Conservation (phyloP, 2,113 vertebrate genomes). For the Athene cunicularia region DNA sequence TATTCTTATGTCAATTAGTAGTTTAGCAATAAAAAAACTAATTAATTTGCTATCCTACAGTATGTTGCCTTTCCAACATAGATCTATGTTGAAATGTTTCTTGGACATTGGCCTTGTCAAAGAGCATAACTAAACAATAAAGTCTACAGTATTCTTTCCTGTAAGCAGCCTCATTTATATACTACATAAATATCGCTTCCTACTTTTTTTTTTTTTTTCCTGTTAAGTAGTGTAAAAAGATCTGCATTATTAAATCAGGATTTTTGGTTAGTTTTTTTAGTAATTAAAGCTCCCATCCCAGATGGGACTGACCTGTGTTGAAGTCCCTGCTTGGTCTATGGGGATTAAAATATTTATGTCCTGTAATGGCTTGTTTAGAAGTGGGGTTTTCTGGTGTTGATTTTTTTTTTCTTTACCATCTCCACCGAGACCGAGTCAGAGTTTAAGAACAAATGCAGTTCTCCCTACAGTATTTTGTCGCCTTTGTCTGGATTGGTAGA, state of each 20-base stretch:
- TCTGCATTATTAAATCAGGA: background rate
- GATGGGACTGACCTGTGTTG: background rate
- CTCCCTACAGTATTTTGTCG: background rate
- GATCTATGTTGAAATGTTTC: background rate
- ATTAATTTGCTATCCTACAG: background rate
- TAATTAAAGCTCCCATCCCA: background rate
- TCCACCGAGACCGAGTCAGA: background rate
- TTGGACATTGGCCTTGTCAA: background rate
- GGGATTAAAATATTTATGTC: background rate
- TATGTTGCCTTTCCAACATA: background rate
- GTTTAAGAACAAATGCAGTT: background rate
- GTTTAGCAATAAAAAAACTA: background rate
- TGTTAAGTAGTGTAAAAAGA: background rate
- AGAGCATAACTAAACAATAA: background rate
- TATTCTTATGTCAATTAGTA: background rate
- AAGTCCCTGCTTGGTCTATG: background rate
- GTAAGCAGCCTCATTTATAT: background rate
- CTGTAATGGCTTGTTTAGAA: background rate
- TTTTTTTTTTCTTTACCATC: accelerated
- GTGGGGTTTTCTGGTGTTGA: too few species aligned
- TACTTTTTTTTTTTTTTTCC: background rate
- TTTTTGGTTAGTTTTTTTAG: background rate
- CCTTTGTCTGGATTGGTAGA: background rate
- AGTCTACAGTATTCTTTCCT: background rate
- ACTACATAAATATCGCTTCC: background rate